phyloP scores from a whole-genome alignment of 2,888 invertebrate genomes.

The Tenthredo notha region DNA sequence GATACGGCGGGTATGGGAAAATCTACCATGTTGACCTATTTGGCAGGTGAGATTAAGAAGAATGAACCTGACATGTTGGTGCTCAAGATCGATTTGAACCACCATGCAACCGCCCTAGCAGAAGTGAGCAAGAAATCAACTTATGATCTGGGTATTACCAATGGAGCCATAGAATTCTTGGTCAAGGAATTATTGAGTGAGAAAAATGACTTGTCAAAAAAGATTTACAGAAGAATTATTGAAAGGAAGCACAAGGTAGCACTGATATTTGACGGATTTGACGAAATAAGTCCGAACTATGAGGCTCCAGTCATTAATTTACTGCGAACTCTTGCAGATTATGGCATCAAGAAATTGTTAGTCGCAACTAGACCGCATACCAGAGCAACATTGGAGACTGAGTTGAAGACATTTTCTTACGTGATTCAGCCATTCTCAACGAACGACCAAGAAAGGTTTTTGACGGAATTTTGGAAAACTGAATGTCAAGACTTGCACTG shows the following conservation, averaged over 20 bases:
- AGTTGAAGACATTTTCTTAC: not conserved
- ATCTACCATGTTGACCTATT: not conserved
- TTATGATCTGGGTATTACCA: not conserved
- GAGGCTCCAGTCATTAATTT: not conserved
- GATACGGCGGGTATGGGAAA: not conserved
- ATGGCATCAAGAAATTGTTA: not conserved
- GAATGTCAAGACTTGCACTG: not conserved
- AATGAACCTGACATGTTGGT: not conserved
- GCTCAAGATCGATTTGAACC: not conserved
- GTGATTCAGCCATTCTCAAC: not conserved
- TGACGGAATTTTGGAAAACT: not conserved
- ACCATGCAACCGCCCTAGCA: not conserved
- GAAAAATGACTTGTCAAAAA: not conserved
- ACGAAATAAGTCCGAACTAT: not conserved
- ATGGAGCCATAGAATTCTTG: not conserved
- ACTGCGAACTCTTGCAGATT: not conserved
- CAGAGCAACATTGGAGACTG: not conserved
- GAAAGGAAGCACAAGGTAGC: not conserved
- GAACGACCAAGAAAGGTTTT: not conserved
- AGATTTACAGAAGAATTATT: not conserved
- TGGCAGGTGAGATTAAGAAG: not conserved
- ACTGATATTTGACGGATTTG: constrained; percentile 9
- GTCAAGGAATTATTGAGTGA: not conserved
- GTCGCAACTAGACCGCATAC: not conserved
- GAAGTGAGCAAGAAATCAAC: not conserved